Percentiles rank a stretch among this genome's conserved stretches.
Evolutionary conservation across 1,140 invertebrate species (phyloP).

Genomic region (Drosophila pectinifera): DNA sequence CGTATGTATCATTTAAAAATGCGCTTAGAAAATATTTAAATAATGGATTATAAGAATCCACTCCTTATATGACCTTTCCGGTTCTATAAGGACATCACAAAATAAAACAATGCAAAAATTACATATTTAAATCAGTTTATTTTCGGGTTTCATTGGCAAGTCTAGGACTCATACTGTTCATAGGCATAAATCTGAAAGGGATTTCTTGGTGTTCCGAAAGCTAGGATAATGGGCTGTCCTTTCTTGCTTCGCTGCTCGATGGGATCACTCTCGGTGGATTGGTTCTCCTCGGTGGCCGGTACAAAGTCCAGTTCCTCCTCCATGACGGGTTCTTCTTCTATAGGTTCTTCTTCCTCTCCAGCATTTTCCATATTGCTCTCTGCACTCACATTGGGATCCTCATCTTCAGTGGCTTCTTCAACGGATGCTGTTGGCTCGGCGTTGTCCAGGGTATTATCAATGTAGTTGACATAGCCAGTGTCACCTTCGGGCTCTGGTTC

Average conservation of each 20-base stretch:
- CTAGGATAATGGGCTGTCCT: conserved; percentile 29
- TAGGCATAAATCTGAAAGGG: conserved; percentile 42
- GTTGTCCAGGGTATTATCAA: conserved; percentile 16
- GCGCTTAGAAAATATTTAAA: too few relatives aligned
- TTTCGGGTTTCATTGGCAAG: conserved; percentile 2
- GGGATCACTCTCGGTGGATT: neutral
- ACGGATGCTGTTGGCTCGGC: neutral
- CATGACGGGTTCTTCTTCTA: conserved; percentile 11
- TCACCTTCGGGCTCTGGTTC: conserved; percentile 8
- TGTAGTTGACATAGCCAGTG: conserved; percentile 7
- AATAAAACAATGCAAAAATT: neutral
- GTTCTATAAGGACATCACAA: too few relatives aligned
- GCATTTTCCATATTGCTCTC: neutral
- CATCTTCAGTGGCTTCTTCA: conserved; percentile 26
- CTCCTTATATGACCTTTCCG: too few relatives aligned
- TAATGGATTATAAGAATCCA: too few relatives aligned
- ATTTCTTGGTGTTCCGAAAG: conserved; percentile 33
- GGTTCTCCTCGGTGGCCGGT: conserved; percentile 1
- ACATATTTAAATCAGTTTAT: conserved; percentile 25
- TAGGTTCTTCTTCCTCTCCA: conserved; percentile 8
- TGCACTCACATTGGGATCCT: neutral
- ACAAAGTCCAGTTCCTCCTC: conserved; percentile 23
- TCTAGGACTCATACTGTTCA: conserved; percentile 25
- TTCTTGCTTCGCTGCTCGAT: conserved; percentile 22
- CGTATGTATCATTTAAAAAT: too few relatives aligned